Evolutionary conservation across 1,140 invertebrate genomes (phyloP).

Genomic region (Leguminivora glycinivorella): DNA sequence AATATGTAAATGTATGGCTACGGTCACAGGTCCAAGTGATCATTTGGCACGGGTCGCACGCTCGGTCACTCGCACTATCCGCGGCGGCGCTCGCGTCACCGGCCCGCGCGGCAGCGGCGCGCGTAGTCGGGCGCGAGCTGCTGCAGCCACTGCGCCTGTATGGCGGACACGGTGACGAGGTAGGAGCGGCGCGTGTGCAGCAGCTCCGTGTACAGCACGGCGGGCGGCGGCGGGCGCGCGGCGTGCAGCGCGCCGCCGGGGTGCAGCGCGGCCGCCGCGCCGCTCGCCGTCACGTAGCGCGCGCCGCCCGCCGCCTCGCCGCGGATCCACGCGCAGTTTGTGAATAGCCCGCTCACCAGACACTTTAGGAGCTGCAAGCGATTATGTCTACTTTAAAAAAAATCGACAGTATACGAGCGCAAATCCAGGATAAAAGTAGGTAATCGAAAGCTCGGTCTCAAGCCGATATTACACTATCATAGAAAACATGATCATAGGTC

Average conservation of each 20-base stretch:
- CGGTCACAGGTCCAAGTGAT: background rate
- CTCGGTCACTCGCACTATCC: constrained; percentile 17
- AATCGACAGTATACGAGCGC: background rate
- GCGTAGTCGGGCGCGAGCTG: constrained; percentile 60
- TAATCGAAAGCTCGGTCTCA: no score
- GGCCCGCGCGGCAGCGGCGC: constrained; percentile 48
- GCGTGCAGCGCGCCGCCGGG: constrained; percentile 88
- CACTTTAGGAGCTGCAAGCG: constrained; percentile 84
- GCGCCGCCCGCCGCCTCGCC: constrained; percentile 50
- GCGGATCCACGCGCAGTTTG: constrained; percentile 93
- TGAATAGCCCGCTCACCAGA: constrained; percentile 90
- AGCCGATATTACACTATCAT: no score
- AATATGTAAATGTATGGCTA: background rate
- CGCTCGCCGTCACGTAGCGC: constrained; percentile 61
- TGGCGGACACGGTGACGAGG: constrained; percentile 86
- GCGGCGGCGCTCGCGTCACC: constrained; percentile 46
- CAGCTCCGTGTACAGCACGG: constrained; percentile 94
- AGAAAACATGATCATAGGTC: no score
- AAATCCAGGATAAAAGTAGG: background rate
- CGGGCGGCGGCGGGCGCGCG: constrained; percentile 83
- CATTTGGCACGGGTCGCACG: no score
- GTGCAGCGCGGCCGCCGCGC: constrained; percentile 83
- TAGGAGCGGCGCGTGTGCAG: constrained; percentile 92
- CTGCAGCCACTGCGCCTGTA: constrained; percentile 87
- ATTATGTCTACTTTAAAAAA: constrained; percentile 24